Evolutionary conservation across 2,797 vertebrate genomes (phyloP).

Genomic region (Spinus pinus): DNA sequence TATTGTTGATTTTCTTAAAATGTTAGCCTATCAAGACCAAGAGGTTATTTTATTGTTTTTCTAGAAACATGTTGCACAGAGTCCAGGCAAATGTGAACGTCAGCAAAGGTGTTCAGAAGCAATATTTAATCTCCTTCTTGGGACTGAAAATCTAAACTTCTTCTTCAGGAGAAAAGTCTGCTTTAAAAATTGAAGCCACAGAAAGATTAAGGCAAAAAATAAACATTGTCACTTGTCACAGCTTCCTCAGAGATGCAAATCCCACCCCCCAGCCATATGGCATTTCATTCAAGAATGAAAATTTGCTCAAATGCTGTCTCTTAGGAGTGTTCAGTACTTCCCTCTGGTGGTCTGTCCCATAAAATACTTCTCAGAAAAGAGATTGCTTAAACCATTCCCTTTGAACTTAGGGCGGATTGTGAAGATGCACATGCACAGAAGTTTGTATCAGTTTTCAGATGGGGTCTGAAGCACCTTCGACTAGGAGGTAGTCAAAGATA

Average conservation of each 20-base stretch:
- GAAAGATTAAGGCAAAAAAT: not conserved
- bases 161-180: not conserved
- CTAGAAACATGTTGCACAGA: not conserved
- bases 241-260: not conserved
- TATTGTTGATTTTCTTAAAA: not conserved
- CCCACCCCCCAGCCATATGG: not conserved
- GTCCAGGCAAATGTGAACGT: not conserved
- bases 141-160: not conserved
- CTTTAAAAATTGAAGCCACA: not conserved
- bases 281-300: constrained; percentile 19
- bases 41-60: not conserved
- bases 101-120: not conserved
- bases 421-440: not conserved
- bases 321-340: not conserved
- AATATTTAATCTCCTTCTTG: not conserved
- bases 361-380: not conserved
- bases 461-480: not conserved
- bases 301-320: not conserved
- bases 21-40: not conserved
- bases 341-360: not conserved
- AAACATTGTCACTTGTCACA: not conserved
- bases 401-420: not conserved
- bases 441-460: not conserved
- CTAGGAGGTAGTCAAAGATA: fast-evolving
- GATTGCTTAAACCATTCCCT: not conserved